Conservation (phyloP, 2,113 vertebrate genomes). For the Felis catus region DNA sequence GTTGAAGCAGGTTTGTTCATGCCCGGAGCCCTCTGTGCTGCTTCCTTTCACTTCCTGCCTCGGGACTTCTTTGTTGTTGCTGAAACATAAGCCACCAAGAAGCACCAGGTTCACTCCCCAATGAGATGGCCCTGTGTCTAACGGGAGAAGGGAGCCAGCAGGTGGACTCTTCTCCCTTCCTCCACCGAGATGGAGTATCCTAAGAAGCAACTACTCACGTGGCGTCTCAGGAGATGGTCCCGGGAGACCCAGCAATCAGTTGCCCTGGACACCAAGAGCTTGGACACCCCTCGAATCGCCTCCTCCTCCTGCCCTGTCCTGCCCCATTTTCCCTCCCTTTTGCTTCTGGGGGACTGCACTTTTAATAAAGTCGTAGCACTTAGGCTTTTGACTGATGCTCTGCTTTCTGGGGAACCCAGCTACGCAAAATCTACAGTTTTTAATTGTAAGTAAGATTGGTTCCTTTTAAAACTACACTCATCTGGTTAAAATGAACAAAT, state of each 20-base stretch:
- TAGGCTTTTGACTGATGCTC: background rate
- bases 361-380: background rate
- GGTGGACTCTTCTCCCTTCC: background rate
- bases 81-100: background rate
- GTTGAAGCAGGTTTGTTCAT: accelerated
- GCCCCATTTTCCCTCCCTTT: background rate
- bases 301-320: background rate
- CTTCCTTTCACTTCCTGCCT: background rate
- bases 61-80: background rate
- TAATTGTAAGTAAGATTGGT: background rate
- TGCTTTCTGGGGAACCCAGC: background rate
- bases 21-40: no score
- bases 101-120: background rate
- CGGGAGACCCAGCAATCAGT: background rate
- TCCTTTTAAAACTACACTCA: background rate
- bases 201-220: background rate
- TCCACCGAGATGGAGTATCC: background rate
- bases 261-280: background rate
- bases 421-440: background rate
- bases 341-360: no score
- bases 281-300: background rate
- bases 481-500: no score
- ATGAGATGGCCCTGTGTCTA: background rate
- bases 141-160: background rate
- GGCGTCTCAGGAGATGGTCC: background rate